These are phyloP conservation scores for Raja brachyura DNA, from an alignment of 2,113 vertebrate genomes.

Conservation along the genomic window DNA sequence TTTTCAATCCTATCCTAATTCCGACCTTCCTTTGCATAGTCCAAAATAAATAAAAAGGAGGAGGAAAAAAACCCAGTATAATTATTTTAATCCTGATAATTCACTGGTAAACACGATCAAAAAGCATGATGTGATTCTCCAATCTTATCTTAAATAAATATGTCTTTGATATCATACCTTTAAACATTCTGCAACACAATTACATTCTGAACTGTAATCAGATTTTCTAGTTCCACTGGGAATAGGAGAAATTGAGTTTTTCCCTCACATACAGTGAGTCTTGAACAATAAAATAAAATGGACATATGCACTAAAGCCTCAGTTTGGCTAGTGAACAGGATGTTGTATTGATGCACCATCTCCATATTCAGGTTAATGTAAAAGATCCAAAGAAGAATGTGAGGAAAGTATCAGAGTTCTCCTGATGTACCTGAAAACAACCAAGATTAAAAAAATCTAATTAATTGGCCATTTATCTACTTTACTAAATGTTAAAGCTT, in stretches of 20 bases:
- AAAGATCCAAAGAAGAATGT: neutral
- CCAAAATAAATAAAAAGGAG: neutral
- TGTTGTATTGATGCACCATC: neutral
- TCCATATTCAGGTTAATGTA: neutral
- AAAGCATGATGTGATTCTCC: neutral
- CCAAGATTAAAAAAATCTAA: neutral
- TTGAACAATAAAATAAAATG: neutral
- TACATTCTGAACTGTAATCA: neutral
- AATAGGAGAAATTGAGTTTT: neutral
- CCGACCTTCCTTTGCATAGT: neutral
- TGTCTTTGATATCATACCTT: neutral
- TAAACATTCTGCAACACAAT: slow-evolving; percentile 4
- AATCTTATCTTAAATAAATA: slow-evolving; percentile 1
- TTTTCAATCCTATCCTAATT: neutral
- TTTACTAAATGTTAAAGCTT: neutral
- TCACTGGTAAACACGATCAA: neutral
- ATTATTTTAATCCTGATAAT: neutral
- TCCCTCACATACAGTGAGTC: neutral
- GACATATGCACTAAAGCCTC: neutral
- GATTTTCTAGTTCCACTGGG: neutral
- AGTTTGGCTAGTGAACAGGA: too few species aligned
- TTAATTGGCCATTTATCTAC: neutral
- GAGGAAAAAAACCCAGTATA: neutral
- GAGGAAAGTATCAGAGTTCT: neutral
- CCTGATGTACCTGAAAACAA: neutral